phyloP scores from a whole-genome alignment of 2,113 vertebrate species.

The Crotalus viridis region DNA sequence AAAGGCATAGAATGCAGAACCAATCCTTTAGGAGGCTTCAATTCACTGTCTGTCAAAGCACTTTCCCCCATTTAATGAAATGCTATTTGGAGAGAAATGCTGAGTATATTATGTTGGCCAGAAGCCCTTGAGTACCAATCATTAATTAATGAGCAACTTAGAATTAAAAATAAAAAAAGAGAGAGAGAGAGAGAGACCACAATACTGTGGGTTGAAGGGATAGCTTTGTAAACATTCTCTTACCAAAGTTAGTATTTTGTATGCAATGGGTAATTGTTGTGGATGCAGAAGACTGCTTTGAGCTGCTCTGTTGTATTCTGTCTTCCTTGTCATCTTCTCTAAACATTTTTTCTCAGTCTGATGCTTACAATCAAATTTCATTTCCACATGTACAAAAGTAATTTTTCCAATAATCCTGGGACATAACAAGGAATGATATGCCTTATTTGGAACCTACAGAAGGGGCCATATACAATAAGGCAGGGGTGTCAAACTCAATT shows the following conservation, averaged over 20 bases:
- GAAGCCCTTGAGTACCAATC: slow-evolving; percentile 49
- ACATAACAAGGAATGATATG: background rate
- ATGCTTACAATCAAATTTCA: background rate
- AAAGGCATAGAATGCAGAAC: slow-evolving; percentile 56
- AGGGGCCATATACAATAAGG: background rate
- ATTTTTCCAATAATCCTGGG: background rate
- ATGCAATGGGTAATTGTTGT: background rate
- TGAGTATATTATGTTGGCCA: background rate
- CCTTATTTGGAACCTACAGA: background rate
- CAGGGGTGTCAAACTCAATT: too few relatives aligned
- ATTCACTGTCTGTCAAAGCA: slow-evolving; percentile 39
- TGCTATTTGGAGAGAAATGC: slow-evolving; percentile 11
- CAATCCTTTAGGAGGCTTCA: slow-evolving; percentile 48
- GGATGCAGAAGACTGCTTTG: background rate
- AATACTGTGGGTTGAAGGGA: background rate
- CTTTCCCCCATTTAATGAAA: background rate
- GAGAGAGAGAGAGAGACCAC: background rate
- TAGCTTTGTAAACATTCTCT: background rate
- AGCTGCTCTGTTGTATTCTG: background rate
- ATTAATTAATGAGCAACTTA: slow-evolving; percentile 41
- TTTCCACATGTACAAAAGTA: background rate
- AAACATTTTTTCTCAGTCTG: background rate
- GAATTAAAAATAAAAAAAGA: background rate
- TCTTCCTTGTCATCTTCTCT: background rate
- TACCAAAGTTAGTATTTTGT: background rate